phyloP scores from a whole-genome alignment of 2,113 vertebrate genomes.

The Apaloderma vittatum region DNA sequence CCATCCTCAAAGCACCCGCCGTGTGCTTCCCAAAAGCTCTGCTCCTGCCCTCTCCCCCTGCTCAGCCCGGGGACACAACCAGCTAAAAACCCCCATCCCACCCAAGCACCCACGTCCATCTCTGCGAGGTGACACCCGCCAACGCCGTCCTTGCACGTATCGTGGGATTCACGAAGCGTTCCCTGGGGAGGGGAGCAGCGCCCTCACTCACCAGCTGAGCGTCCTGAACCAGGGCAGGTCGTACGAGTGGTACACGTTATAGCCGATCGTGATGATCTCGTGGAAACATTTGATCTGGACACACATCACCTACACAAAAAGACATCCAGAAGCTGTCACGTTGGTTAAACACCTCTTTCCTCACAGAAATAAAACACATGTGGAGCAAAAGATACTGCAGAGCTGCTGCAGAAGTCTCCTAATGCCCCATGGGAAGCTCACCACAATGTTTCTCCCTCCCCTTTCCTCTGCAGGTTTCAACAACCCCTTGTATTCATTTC shows the following conservation, averaged over 20 bases:
- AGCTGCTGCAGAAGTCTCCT: neutral
- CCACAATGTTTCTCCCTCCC: fast-evolving
- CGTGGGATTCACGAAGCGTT: neutral
- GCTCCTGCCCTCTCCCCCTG: neutral
- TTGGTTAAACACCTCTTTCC: neutral
- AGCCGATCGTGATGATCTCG: constrained; percentile 97
- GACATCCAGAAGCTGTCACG: neutral
- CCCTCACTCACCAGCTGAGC: constrained; percentile 90
- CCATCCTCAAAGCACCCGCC: neutral
- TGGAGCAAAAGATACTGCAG: neutral
- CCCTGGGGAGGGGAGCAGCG: neutral
- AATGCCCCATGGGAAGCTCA: neutral
- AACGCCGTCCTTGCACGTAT: neutral
- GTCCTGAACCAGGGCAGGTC: constrained; percentile 98
- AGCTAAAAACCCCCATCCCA: neutral
- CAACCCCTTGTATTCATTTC: neutral
- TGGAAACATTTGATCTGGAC: constrained; percentile 99
- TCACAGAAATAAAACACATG: neutral
- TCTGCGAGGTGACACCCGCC: neutral
- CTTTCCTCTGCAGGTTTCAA: neutral
- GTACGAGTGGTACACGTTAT: constrained; percentile 98
- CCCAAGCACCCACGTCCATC: neutral
- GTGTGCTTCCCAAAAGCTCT: neutral
- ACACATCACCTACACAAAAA: constrained; percentile 88
- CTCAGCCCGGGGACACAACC: neutral